Base-by-base conservation (phyloP, 2,113 vertebrate species). In the Cichladusa arquata region DNA sequence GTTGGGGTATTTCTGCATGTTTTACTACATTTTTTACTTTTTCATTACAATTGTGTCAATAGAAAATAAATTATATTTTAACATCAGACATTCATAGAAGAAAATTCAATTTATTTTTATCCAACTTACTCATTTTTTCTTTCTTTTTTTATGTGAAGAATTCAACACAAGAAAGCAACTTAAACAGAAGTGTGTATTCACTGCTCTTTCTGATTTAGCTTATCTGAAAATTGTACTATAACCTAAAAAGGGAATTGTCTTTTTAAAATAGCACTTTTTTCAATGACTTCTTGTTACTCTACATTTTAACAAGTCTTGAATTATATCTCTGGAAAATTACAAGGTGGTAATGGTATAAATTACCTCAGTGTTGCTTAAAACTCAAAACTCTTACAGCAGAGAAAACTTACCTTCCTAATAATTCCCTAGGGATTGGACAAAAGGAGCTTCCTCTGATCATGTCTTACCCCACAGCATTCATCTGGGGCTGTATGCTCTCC, bases 261-360 rank as follows among this genome's bases (percentile, higher is more conserved):
- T 85, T 90, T 88, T 72, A 92, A 82, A 62, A 67, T 51, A 78
- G 34, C 40, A 58, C 45, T 92, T 87, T 28, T 58, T 87, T 91
- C 90, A 88, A 12, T 87, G 92, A 80, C 58, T 77, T 88, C 36
- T 89, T 94, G 47, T 90, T 89, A 81, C 40, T 95, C 76, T 94
- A 61, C 48, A 73, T 96, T 92, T 96, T 93, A 87, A 96, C 74
- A 95, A 67, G 58, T 48, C 36, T 93, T 88, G 50, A 92, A 74
- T 90, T 92, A 89, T 94, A 86, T 62, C 61, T 89, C 71, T 47
- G 56, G 51, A 83, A 96, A 96, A 90, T 76, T 89, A 82, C 54
- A 66, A 92, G 1, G 18, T 81, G 51, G 44, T 73, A 85, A 81
- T 81, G 50, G 69, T 42, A 87, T 87, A 95, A 95, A 93, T 97